Evolutionary conservation across 2,797 vertebrate genomes (phyloP).

Genomic region (Scarus forsteni): DNA sequence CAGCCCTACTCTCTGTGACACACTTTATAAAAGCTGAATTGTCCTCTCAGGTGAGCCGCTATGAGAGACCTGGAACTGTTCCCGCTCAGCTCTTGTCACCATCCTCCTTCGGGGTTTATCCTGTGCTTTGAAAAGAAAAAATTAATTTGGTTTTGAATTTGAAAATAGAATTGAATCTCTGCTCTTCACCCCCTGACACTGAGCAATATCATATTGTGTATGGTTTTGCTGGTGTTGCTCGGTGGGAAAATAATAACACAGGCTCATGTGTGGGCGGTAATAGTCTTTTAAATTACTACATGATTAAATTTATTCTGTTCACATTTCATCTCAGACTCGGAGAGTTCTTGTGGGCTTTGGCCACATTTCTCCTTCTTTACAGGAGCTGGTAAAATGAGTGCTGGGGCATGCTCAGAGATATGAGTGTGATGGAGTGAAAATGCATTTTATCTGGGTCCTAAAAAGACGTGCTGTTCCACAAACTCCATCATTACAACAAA

Average conservation of each 20-base stretch:
- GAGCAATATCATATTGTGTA: slow-evolving; percentile 57
- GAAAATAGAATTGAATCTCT: slow-evolving; percentile 51
- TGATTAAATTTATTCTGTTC: slow-evolving; percentile 54
- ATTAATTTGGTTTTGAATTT: slow-evolving; percentile 70
- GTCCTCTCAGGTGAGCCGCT: slow-evolving; percentile 1
- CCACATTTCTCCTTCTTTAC: slow-evolving; percentile 33
- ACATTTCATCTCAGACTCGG: slow-evolving; percentile 52
- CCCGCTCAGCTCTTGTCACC: slow-evolving; percentile 19
- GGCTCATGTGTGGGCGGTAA: slow-evolving; percentile 50
- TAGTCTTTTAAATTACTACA: slow-evolving; percentile 60
- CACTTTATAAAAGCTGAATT: no score
- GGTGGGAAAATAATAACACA: slow-evolving; percentile 60
- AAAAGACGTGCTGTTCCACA: slow-evolving; percentile 3
- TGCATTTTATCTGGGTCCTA: slow-evolving; percentile 12
- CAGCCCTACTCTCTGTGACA: no score
- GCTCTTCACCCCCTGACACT: slow-evolving; percentile 60
- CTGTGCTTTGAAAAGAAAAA: slow-evolving; percentile 39
- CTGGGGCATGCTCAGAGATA: slow-evolving; percentile 15
- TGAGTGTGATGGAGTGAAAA: slow-evolving; percentile 27
- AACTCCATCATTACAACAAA: no score
- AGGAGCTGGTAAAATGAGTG: slow-evolving; percentile 11
- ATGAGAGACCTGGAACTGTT: slow-evolving; percentile 23
- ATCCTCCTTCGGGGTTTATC: slow-evolving; percentile 44
- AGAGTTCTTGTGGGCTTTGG: slow-evolving; percentile 27
- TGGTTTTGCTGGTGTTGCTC: slow-evolving; percentile 42